Percentiles rank a stretch among this genome's conserved stretches.
phyloP scores from a whole-genome alignment of 2,888 invertebrate genomes.

The Drosophila kambysellisi region DNA sequence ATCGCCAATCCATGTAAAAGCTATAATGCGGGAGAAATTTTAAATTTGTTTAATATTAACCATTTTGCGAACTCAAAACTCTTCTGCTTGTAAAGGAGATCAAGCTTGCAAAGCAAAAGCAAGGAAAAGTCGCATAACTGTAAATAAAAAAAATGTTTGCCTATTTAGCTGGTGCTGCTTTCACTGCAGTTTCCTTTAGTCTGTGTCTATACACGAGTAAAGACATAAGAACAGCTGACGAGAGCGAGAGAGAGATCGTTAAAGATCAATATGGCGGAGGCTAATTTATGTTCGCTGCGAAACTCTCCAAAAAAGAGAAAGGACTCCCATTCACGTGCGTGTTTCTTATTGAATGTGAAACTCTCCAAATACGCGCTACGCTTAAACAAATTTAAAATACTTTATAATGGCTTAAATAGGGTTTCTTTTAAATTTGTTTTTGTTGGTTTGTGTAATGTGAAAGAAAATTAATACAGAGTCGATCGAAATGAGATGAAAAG shows the following conservation, averaged over 20 bases:
- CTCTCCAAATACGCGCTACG: neutral
- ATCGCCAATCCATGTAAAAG: neutral
- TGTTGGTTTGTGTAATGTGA: neutral
- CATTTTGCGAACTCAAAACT: too few relatives aligned
- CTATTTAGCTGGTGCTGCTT: neutral
- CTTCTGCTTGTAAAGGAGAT: neutral
- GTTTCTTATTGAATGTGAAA: neutral
- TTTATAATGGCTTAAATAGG: neutral
- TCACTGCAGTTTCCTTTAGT: neutral
- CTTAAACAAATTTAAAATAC: neutral
- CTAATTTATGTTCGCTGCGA: neutral
- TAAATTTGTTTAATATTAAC: too few relatives aligned
- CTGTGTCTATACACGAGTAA: neutral
- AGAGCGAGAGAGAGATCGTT: neutral
- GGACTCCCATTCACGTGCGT: neutral
- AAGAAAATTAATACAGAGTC: neutral
- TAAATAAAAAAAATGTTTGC: neutral
- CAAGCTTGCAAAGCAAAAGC: neutral
- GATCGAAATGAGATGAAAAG: neutral
- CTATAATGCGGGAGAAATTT: too few relatives aligned
- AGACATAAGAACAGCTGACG: neutral
- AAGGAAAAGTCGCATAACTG: neutral
- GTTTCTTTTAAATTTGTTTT: too few relatives aligned
- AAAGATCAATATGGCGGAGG: neutral
- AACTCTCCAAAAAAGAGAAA: neutral